Conservation (phyloP, 2,113 vertebrate species). For the Nannobrachium achirus region DNA sequence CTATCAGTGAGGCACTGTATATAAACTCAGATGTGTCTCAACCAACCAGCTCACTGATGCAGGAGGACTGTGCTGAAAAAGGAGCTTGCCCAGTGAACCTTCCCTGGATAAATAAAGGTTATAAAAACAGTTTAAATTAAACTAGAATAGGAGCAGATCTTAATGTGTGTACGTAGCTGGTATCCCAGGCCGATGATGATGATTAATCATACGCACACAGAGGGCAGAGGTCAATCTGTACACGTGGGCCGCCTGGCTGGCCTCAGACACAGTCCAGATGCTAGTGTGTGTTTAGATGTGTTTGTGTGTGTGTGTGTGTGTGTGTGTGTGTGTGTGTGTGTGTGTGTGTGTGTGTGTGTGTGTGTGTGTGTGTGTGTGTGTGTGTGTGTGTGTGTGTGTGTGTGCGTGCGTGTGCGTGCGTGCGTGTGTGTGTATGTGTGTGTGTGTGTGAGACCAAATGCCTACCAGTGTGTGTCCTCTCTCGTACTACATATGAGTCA, state of each 20-base stretch:
- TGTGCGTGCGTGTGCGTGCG: conserved; percentile 40
- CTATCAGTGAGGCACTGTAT: too few species aligned
- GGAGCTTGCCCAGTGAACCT: conserved; percentile 13
- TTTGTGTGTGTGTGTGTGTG: conserved; percentile 18
- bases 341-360: conserved; percentile 6
- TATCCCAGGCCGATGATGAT: conserved; percentile 65
- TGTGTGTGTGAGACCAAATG: conserved; percentile 27
- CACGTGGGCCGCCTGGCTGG: conserved; percentile 69
- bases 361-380: neutral
- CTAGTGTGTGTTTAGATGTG: conserved; percentile 27
- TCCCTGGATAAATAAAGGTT: conserved; percentile 19
- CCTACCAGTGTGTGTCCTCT: conserved; percentile 33
- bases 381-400: conserved; percentile 14
- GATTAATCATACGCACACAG: conserved; percentile 59
- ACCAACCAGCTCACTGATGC: too few species aligned
- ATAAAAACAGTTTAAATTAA: conserved; percentile 16
- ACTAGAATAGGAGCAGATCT: conserved; percentile 9
- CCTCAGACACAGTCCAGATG: conserved; percentile 73
- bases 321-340: conserved; percentile 7
- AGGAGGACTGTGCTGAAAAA: too few species aligned
- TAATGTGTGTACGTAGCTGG: conserved; percentile 31
- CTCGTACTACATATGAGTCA: conserved; percentile 36
- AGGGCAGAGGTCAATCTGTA: conserved; percentile 66
- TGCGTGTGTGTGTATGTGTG: conserved; percentile 23
- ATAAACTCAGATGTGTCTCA: too few species aligned